Evolutionary conservation across 2,797 vertebrate genomes (phyloP), one percentile per base, ranked within the genome.

Genomic region (Eulemur rubriventer): DNA sequence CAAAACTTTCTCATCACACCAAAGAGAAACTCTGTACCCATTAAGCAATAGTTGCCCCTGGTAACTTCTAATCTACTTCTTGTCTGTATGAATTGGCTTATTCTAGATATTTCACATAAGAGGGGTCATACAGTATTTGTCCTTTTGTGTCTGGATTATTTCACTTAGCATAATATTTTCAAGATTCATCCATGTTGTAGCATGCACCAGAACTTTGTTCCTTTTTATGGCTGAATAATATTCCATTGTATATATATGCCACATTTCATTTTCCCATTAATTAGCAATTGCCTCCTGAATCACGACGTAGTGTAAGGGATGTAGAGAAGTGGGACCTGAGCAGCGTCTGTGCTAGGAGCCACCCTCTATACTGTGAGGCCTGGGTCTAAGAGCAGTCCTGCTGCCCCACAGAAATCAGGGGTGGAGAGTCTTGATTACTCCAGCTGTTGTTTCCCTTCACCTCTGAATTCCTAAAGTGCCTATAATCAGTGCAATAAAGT

Each of bases 1-100:
- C 14, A 48, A 82, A 63, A 63, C 11, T 7, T 91, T 86, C 93
- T 57, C 18, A 89, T 76, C 55, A 91, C 2, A 38, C 7, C 0
- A 18, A 89, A 57, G 70, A 95, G n/a, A 82, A 80, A 76, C 41
- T 52, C 73, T 81, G 4, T 87, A 73, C 14, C 52, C 52, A 33
- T 79, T 65, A 84, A 70, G 67, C 41, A 85, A 26, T 69, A 79
- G 55, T 70, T 86, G 22, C 18, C 20, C 20, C 13, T 88, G 48
- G 33, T 75, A 92, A 95, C 33, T 94, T 95, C 52, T 79, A 48
- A 70, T 91, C n/a, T 61, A 35, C 6, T 89, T 94, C 50, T 48
- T 69, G 18, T 76, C 46, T 63, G 33, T 72, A n/a, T 84, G 35
- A 94, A 50, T 88, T 88, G 50, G 67, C 28, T 80, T n/a, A 41